Evolutionary conservation across 2,797 vertebrate species (phyloP).

Genomic region (Rhinogobio ventralis): DNA sequence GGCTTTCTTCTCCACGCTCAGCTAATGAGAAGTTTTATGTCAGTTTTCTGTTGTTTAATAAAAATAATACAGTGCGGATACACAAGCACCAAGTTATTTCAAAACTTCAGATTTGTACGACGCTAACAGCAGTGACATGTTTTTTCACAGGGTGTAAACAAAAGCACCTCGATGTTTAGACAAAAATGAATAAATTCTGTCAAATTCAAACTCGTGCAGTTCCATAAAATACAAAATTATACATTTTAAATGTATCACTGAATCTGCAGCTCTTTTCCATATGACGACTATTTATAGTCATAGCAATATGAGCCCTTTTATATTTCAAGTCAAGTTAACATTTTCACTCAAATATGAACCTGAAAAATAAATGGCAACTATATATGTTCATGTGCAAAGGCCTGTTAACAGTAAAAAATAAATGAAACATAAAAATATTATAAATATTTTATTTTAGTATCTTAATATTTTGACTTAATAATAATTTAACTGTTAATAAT

Average conservation of each 20-base stretch:
- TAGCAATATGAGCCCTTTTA: background rate
- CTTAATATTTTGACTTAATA: too few species aligned
- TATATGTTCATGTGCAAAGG: too few species aligned
- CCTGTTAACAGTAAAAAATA: too few species aligned
- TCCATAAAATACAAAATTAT: background rate
- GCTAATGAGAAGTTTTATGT: conserved; percentile 46
- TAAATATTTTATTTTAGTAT: too few species aligned
- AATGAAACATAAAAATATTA: too few species aligned
- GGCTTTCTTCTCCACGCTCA: conserved; percentile 18
- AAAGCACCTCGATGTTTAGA: background rate
- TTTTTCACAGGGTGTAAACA: background rate
- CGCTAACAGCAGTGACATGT: conserved; percentile 14
- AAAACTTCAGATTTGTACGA: conserved; percentile 22
- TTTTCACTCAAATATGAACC: too few species aligned
- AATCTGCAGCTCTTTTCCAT: background rate
- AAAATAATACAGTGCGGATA: conserved; percentile 21
- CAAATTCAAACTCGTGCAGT: background rate
- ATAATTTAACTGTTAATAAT: too few species aligned
- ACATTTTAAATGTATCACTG: background rate
- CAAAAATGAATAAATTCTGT: background rate
- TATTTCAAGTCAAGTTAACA: too few species aligned
- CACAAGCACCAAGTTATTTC: conserved; percentile 14
- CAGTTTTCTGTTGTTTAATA: conserved; percentile 44
- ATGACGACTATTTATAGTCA: background rate
- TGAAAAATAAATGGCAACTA: too few species aligned